These are phyloP conservation scores for Alexandromys oeconomus DNA, from an alignment of 2,797 vertebrate species.

Conservation along the genomic window DNA sequence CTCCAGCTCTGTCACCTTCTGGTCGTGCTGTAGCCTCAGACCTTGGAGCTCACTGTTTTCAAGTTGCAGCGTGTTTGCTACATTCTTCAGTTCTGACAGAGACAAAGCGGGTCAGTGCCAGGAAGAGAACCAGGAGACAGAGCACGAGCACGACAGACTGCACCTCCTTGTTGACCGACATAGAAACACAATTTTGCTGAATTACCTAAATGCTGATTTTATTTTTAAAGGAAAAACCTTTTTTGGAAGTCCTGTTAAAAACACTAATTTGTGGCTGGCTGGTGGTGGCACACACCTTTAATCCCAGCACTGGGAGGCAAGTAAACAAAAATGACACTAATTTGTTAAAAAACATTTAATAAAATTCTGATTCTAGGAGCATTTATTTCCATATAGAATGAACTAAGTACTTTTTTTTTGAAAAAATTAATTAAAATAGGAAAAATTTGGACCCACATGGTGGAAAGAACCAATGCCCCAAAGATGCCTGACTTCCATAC, in stretches of 20 bases:
- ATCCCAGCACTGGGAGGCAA: not conserved
- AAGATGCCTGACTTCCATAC: not conserved
- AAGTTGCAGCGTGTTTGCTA: conserved; percentile 90
- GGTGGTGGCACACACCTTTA: not conserved
- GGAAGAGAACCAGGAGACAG: conserved; percentile 43
- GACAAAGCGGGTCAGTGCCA: conserved; percentile 56
- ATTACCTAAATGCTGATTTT: conserved; percentile 28
- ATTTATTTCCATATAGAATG: conserved; percentile 25
- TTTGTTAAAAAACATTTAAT: conserved; percentile 59
- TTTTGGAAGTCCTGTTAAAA: conserved; percentile 44
- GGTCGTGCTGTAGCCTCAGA: conserved; percentile 88
- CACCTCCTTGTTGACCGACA: conserved; percentile 10
- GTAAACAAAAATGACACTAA: not conserved
- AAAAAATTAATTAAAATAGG: conserved; percentile 26
- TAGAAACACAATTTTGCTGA: not conserved
- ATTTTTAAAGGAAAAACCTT: conserved; percentile 45
- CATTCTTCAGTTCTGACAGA: conserved; percentile 89
- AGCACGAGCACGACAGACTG: conserved; percentile 31
- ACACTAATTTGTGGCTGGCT: not conserved
- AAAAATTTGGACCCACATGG: conserved; percentile 34
- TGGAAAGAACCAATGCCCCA: not conserved
- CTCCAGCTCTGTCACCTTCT: conserved; percentile 89
- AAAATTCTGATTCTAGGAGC: conserved; percentile 35
- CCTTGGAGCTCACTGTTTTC: conserved; percentile 89
- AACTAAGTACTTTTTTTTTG: not conserved